phyloP scores from a whole-genome alignment of 2,888 invertebrate genomes.

The Parapristionchus giblindavisi region DNA sequence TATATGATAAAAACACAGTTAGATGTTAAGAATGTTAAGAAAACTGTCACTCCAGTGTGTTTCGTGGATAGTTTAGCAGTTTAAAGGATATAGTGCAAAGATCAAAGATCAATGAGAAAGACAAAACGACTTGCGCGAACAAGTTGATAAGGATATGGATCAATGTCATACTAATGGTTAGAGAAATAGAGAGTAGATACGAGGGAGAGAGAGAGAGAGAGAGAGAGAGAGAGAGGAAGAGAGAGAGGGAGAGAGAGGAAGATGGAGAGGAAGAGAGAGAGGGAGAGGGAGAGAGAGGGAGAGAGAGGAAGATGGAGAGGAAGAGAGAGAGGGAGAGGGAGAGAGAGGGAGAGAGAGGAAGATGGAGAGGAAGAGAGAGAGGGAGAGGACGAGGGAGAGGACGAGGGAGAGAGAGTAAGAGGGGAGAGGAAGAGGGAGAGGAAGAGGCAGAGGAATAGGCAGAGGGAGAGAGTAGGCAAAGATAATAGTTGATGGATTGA shows the following conservation, averaged over 20 bases:
- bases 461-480: not conserved
- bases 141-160: not conserved
- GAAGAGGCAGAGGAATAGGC: not conserved
- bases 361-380: not conserved
- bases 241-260: not conserved
- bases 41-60: no score
- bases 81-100: no score
- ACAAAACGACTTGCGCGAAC: not conserved
- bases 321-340: not conserved
- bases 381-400: not conserved
- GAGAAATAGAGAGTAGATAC: conserved; percentile 16
- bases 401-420: not conserved
- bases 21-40: no score
- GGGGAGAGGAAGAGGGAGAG: not conserved
- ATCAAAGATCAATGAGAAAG: no score
- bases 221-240: not conserved
- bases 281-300: not conserved
- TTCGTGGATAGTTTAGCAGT: no score
- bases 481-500: not conserved
- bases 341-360: not conserved
- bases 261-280: not conserved
- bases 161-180: not conserved
- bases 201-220: not conserved
- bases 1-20: no score
- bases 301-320: conserved; percentile 9